phyloP scores from a whole-genome alignment of 2,113 vertebrate species.

The Chamaea fasciata region DNA sequence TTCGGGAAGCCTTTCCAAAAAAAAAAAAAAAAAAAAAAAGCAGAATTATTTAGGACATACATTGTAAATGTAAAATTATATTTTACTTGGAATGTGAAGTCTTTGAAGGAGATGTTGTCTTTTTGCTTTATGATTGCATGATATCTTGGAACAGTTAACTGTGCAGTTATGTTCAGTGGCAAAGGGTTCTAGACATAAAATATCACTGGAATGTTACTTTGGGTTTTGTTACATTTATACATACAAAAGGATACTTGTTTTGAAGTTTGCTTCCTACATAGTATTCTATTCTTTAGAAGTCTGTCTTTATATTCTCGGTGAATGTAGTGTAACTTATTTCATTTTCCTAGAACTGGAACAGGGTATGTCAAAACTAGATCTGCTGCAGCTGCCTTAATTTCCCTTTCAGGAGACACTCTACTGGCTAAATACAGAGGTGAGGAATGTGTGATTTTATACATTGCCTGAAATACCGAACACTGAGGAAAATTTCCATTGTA shows the following conservation, averaged over 20 bases:
- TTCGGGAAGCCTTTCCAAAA: neutral
- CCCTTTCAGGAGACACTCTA: constrained; percentile 76
- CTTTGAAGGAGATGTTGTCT: neutral
- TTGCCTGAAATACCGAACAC: neutral
- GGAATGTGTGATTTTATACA: neutral
- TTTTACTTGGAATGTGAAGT: neutral
- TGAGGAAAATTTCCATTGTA: neutral
- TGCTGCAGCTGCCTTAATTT: constrained; percentile 68
- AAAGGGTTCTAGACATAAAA: neutral
- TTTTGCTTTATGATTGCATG: neutral
- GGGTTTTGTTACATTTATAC: neutral
- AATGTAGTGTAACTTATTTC: neutral
- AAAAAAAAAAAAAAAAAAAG: neutral
- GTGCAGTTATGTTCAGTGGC: neutral
- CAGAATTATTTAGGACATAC: neutral
- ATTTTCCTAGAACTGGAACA: constrained; percentile 53
- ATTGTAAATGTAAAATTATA: neutral
- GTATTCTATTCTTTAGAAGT: neutral
- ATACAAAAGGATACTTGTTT: neutral
- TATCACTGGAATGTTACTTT: neutral
- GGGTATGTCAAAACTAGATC: constrained; percentile 64
- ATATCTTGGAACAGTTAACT: neutral
- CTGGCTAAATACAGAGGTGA: constrained; percentile 80
- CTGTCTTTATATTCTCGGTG: neutral
- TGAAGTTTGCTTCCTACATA: neutral